Evolutionary conservation across 2,113 vertebrate species (phyloP), one percentile per base, ranked within the genome.

Genomic region (Empidonax alnorum): DNA sequence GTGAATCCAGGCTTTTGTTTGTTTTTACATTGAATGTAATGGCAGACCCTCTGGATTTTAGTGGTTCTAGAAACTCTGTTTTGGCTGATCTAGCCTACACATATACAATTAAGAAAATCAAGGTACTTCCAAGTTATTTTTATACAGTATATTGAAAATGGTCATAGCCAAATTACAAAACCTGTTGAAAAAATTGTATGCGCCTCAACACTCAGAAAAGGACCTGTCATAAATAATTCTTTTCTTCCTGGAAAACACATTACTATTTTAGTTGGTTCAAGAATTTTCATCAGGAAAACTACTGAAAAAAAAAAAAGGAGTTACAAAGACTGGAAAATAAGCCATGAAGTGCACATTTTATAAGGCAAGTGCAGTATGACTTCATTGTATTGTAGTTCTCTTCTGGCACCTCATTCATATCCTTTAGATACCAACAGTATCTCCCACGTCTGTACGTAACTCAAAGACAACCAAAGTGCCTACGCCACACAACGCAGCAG

Each of bases 401-500:
- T 77, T 74, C 21, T 30, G 30, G 18, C 15, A 63, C 19, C 3
- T 75, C 44, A 35, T 93, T 63, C 15, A 7, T 53, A 55, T 22
- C n/a, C 7, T 93, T 86, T 33, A 59, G 35, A 74, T 16, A 52
- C 3, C 46, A 58, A 35, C 2, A 56, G 33, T 22, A 61, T 2
- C 31, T 86, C 37, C 37, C 22, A 76, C 27, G 14, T 18, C 37
- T 63, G 20, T 41, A 20, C 28, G 6, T 25, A 77, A 44, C 7
- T 35, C 0, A 0, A 56, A 62, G 10, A 27, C 2, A 22, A 25
- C 14, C 30, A 16, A 68, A 76, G 31, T 12, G 28, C 33, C 41
- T 63, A 42, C 5, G 37, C 7, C 14, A 31, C 50, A 49, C 0
- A 4, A 6, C 20, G 14, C 4, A 28, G 24, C n/a, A 81, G 49